Conservation (phyloP, 1,140 invertebrate species). For the Drosophila kohkoa region DNA sequence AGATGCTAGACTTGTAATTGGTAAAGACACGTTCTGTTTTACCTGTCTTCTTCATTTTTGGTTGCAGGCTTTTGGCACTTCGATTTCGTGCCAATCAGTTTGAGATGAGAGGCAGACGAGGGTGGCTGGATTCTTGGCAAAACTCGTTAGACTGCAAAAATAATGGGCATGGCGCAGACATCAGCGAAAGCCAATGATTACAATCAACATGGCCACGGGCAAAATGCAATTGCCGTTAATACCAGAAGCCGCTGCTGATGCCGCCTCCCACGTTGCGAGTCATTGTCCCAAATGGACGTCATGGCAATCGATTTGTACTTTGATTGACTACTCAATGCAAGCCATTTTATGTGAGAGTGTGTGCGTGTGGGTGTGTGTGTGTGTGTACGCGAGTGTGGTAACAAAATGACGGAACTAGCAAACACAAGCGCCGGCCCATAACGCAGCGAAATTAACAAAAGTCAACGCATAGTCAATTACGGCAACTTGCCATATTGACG, state of each 20-base stretch:
- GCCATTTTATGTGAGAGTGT: slow-evolving; percentile 24
- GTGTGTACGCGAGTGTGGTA: slow-evolving; percentile 27
- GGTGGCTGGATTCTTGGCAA: slow-evolving; percentile 17
- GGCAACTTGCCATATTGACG: slow-evolving; percentile 23
- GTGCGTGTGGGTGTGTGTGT: background rate
- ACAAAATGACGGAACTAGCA: slow-evolving; percentile 55
- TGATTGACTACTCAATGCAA: slow-evolving; percentile 53
- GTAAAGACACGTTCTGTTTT: slow-evolving; percentile 1
- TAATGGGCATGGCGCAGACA: slow-evolving; percentile 35
- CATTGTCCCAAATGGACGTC: slow-evolving; percentile 59
- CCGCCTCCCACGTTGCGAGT: slow-evolving; percentile 22
- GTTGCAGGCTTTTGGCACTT: slow-evolving; percentile 20
- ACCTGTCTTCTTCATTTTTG: background rate
- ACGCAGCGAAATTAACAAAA: slow-evolving; percentile 76
- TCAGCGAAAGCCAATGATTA: slow-evolving; percentile 43
- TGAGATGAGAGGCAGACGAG: background rate
- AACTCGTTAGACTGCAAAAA: slow-evolving; percentile 37
- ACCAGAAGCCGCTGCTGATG: slow-evolving; percentile 14
- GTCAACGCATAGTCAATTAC: slow-evolving; percentile 65
- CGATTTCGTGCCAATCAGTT: slow-evolving; percentile 38
- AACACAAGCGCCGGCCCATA: slow-evolving; percentile 41
- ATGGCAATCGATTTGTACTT: slow-evolving; percentile 53
- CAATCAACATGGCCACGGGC: slow-evolving; percentile 43
- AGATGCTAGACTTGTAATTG: background rate
- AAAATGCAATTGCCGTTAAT: slow-evolving; percentile 54